Evolutionary conservation across 1,140 invertebrate genomes (phyloP), one percentile per base, ranked within the genome.

Genomic region (Hypothenemus hampei): DNA sequence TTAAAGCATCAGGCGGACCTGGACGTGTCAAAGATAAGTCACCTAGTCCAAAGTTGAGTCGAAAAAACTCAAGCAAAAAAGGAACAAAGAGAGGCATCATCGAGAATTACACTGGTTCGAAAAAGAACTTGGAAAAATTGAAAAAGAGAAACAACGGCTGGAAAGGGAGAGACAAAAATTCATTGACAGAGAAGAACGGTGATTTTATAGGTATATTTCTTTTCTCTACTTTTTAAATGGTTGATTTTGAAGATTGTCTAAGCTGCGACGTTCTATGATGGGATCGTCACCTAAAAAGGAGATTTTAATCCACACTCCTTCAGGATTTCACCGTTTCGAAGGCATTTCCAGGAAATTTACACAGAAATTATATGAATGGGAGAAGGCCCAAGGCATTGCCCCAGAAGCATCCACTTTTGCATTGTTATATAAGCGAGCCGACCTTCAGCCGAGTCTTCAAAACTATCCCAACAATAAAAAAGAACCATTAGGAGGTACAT

Each of bases 351-450:
- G 87, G 43, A 90, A 90, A 59, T 93, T 93, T 67, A 91, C 88
- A 0, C 83, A 87, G 26, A 92, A 92, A 67, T 74, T 93, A 0
- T 90, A 91, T 68, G 89, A 93, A 68, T 93, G 91, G 91, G 91
- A 94, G 68, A 89, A 90, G 57, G 83, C 87, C 21, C 74, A 82
- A 39, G 87, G 87, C 3, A 89, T 90, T 41, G 82, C 81, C 1
- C 87, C 85, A 0, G 87, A 89, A 69, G 81, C 81, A 0, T 91
- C 87, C 0, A 91, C 88, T 0, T 88, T 90, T 53, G 84, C 86
- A 0, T 67, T 91, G 0, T 71, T 91, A 0, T 80, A 82, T 63
- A 78, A 81, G n/a, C n/a, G n/a, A n/a, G n/a, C n/a, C n/a, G n/a
- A n/a, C n/a, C n/a, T n/a, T n/a, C n/a, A n/a, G n/a, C n/a, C n/a